These are phyloP conservation scores for Ptilonorhynchus violaceus DNA, from an alignment of 2,113 vertebrate species.

Conservation along the genomic window DNA sequence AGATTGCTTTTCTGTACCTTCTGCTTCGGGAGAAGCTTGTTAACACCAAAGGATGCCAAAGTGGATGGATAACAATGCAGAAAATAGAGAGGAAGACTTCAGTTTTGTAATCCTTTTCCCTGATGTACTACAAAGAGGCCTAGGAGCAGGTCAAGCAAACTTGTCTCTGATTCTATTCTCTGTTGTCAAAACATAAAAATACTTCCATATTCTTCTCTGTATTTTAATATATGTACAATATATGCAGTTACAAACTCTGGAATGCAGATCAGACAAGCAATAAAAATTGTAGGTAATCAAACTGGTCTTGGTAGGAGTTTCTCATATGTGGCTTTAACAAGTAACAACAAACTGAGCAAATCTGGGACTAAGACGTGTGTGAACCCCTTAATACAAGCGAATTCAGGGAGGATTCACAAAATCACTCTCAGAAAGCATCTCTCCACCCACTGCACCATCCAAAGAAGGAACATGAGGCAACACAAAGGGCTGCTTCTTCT, in stretches of 20 bases:
- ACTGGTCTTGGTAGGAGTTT: background rate
- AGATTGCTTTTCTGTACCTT: background rate
- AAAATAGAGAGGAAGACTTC: background rate
- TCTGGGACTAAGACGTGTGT: background rate
- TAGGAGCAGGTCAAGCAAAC: background rate
- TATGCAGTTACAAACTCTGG: background rate
- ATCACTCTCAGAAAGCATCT: background rate
- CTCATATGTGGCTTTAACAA: background rate
- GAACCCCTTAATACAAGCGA: background rate
- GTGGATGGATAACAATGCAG: accelerated
- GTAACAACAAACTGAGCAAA: background rate
- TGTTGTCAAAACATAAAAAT: background rate
- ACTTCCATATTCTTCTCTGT: background rate
- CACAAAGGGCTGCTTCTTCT: background rate
- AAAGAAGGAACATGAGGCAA: background rate
- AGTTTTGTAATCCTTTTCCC: background rate
- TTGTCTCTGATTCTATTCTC: background rate
- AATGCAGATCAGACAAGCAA: background rate
- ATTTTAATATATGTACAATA: background rate
- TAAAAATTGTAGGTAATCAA: background rate
- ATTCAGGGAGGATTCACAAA: background rate
- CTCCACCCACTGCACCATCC: background rate
- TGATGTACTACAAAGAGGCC: background rate
- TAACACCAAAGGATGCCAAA: background rate
- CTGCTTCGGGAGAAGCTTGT: background rate